Evolutionary conservation across 2,113 vertebrate species (phyloP).

Genomic region (Embiotoca jacksoni): DNA sequence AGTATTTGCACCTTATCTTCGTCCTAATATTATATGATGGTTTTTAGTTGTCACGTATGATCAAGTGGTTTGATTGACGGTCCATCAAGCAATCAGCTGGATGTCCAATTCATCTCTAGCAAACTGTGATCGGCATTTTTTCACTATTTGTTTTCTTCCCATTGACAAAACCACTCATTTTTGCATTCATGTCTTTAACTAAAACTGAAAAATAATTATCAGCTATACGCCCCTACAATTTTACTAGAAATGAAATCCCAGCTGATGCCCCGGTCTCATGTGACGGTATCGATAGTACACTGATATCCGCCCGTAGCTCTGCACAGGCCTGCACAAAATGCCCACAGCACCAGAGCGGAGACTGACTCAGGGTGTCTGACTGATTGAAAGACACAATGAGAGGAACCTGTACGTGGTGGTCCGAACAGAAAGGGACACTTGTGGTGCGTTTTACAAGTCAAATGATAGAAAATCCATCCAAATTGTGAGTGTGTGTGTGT

Average conservation of each 20-base stretch:
- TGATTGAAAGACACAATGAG: conserved; percentile 44
- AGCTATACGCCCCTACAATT: background rate
- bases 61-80: background rate
- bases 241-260: conserved; percentile 4
- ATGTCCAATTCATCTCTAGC: background rate
- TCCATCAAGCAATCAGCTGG: background rate
- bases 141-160: no score
- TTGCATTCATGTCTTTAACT: background rate
- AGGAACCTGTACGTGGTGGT: conserved; percentile 52
- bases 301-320: conserved; percentile 35
- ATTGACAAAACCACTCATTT: background rate
- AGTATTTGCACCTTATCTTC: background rate
- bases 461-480: conserved; percentile 50
- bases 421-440: conserved; percentile 28
- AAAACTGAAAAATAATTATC: background rate
- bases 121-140: background rate
- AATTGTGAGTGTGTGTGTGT: conserved; percentile 11
- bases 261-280: conserved; percentile 29
- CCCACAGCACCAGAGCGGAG: conserved; percentile 24
- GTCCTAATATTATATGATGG: no score
- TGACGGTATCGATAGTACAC: conserved; percentile 34
- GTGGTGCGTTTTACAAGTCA: conserved; percentile 50
- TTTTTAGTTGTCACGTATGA: background rate
- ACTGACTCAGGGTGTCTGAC: conserved; percentile 56
- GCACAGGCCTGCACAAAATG: conserved; percentile 39